Evolutionary conservation across 2,797 vertebrate species (phyloP).

Genomic region (Orientallactaga sibirica): DNA sequence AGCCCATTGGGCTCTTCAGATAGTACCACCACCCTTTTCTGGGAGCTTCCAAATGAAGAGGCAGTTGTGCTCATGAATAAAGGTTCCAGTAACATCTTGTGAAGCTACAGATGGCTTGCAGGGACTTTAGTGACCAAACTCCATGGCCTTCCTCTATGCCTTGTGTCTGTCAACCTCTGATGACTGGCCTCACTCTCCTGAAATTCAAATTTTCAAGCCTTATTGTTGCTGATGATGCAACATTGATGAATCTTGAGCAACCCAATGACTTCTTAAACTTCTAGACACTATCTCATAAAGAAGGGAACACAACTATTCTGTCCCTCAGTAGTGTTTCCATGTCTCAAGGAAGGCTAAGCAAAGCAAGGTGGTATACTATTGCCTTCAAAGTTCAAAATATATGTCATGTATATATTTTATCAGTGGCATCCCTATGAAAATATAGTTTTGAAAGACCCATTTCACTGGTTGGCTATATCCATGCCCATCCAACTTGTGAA

Average conservation of each 20-base stretch:
- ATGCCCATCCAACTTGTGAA: not conserved
- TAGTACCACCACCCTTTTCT: not conserved
- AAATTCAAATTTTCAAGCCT: not conserved
- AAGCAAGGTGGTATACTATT: not conserved
- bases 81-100: not conserved
- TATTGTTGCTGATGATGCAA: too few species aligned
- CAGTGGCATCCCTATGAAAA: not conserved
- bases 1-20: conserved; percentile 3
- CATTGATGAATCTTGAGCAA: not conserved
- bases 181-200: not conserved
- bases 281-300: not conserved
- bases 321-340: not conserved
- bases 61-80: not conserved
- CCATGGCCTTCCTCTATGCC: not conserved
- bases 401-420: not conserved
- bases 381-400: not conserved
- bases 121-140: not conserved
- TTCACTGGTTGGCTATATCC: not conserved
- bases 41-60: not conserved
- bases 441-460: not conserved
- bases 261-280: not conserved
- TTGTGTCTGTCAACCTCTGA: not conserved
- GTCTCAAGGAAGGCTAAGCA: not conserved
- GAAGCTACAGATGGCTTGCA: not conserved
- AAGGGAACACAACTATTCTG: not conserved